phyloP scores from a whole-genome alignment of 2,888 invertebrate species.

The Leptinotarsa tumamoca region DNA sequence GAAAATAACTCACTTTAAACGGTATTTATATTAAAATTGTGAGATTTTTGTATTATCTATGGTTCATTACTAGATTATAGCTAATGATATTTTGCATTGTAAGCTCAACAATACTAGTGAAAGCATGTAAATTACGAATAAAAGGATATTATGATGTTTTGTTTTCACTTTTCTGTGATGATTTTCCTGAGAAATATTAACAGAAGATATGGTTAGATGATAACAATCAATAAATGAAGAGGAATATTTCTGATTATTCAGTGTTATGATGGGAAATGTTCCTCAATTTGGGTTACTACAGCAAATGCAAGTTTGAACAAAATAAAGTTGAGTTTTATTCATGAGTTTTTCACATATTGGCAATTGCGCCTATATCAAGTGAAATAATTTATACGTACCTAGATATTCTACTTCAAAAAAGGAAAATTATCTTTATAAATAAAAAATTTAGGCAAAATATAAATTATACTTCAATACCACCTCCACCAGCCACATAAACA shows the following conservation, averaged over 20 bases:
- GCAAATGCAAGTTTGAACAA: no score
- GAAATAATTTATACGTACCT: no score
- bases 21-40: conserved; percentile 25
- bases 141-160: conserved; percentile 7
- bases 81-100: conserved; percentile 26
- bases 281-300: no score
- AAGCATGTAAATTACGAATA: conserved; percentile 23
- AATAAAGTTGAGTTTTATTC: no score
- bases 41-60: conserved; percentile 25
- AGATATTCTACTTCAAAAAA: no score
- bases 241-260: background rate
- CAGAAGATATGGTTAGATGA: conserved; percentile 3
- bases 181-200: conserved; percentile 18
- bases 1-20: conserved; percentile 25
- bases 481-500: no score
- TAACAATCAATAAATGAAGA: background rate
- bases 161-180: conserved; percentile 27
- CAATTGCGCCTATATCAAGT: no score
- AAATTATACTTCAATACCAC: no score
- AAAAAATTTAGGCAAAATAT: no score
- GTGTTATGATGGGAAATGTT: no score
- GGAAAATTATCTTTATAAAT: no score
- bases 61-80: conserved; percentile 25
- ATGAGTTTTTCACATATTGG: no score
- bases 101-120: conserved; percentile 29